A percentile compares a stretch with the other conserved stretches of the same genome.
Evolutionary conservation across 2,888 invertebrate species (phyloP).

Genomic region (Oxytorus armatus): DNA sequence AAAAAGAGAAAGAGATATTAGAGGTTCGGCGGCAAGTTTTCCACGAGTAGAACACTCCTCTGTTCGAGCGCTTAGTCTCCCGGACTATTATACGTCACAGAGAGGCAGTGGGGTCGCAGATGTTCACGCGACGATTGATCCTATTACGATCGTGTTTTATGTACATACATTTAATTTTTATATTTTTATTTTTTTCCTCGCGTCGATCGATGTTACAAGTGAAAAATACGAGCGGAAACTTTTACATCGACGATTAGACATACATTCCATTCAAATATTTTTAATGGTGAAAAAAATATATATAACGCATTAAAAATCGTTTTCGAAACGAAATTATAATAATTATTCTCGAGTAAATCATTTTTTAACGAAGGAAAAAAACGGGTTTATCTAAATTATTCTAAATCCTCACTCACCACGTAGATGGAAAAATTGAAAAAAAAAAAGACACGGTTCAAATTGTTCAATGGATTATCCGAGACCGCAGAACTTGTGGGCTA

Average conservation of each 20-base stretch:
- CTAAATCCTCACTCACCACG: too few relatives aligned
- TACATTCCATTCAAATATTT: neutral
- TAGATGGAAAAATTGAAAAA: too few relatives aligned
- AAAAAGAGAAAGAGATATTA: slow-evolving; percentile 6
- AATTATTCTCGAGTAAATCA: too few relatives aligned
- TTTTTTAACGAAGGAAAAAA: too few relatives aligned
- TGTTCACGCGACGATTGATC: slow-evolving; percentile 59
- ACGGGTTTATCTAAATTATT: neutral
- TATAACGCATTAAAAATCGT: neutral
- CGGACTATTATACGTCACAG: slow-evolving; percentile 46
- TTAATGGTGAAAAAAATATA: too few relatives aligned
- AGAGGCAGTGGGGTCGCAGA: slow-evolving; percentile 54
- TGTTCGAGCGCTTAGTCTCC: slow-evolving; percentile 8
- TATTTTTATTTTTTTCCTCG: slow-evolving; percentile 39
- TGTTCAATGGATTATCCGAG: too few relatives aligned
- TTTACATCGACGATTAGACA: neutral
- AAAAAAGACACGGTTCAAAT: too few relatives aligned
- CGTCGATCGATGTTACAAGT: slow-evolving; percentile 38
- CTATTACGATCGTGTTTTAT: slow-evolving; percentile 39
- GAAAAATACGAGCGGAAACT: neutral
- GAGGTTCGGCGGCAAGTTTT: slow-evolving; percentile 46
- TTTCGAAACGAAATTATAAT: too few relatives aligned
- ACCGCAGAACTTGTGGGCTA: too few relatives aligned
- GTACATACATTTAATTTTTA: slow-evolving; percentile 32
- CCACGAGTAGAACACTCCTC: slow-evolving; percentile 10